Evolutionary conservation across 37 sponge, comb jelly and placozoan species (phyloP).

Genomic region (Axinella damicornis): DNA sequence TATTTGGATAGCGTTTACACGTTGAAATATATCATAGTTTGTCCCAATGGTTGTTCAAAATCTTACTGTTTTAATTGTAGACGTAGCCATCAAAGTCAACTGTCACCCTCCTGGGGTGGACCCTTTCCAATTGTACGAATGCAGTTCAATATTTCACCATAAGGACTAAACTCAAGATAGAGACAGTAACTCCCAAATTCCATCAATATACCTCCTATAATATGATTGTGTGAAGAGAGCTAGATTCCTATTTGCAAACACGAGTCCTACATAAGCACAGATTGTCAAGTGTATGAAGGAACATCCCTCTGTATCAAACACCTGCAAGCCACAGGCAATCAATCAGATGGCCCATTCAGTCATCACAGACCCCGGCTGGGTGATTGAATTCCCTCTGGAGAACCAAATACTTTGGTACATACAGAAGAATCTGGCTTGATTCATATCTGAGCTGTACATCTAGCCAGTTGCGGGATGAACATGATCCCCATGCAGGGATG

Average conservation of each 20-base stretch:
- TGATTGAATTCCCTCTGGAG: conserved; percentile 32
- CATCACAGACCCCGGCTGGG: conserved; percentile 61
- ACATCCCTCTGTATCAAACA: conserved; percentile 37
- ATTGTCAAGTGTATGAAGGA: conserved; percentile 27
- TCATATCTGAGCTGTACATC: conserved; percentile 75
- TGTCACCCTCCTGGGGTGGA: conserved; percentile 64
- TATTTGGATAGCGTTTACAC: no score
- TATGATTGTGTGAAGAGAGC: conserved; percentile 1
- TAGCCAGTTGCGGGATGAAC: conserved; percentile 42
- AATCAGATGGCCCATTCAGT: conserved; percentile 36
- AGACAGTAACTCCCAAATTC: conserved; percentile 71
- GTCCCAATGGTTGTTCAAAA: no score
- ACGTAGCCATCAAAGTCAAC: conserved; percentile 48
- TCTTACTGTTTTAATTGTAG: conserved; percentile 61
- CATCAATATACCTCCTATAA: no score
- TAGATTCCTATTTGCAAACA: conserved; percentile 65
- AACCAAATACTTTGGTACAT: conserved; percentile 38
- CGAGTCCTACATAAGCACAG: conserved; percentile 25
- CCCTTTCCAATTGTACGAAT: conserved; percentile 42
- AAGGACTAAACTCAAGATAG: conserved; percentile 45
- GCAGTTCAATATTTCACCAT: conserved; percentile 59
- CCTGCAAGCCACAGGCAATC: conserved; percentile 65
- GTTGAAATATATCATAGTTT: no score
- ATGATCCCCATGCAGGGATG: conserved; percentile 63
- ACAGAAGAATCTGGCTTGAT: conserved; percentile 13